Evolutionary conservation across 2,113 vertebrate species (phyloP), one percentile per base, ranked within the genome.

Genomic region (Erpornis zantholeuca): DNA sequence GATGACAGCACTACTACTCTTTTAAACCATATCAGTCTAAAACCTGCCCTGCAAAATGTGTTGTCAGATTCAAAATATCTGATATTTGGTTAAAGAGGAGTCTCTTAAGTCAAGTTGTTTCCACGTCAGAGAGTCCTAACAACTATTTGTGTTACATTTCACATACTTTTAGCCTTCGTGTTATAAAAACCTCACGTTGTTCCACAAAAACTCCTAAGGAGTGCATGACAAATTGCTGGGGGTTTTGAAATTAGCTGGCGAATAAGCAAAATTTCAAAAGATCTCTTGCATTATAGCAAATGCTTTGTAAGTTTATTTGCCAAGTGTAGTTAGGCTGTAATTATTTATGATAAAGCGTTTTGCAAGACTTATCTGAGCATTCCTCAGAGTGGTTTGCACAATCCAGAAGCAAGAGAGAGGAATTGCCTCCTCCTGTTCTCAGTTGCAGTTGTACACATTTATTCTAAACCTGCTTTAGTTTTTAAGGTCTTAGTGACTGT

Each of bases 401-500:
- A 31, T 86, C 88, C 68, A 50, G 71, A 88, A 72, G 23, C 0
- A 0, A 90, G 59, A 47, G 20, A 72, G 85, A 69, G 54, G 71
- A 95, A 92, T 88, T 94, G 23, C 45, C 63, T 94, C 66, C 66
- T 54, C 14, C 82, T 90, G 63, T 25, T 88, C 76, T 83, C 36
- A 38, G 45, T 4, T 92, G 44, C 44, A 78, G 69, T 19, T 79
- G 33, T 20, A 18, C 42, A 44, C 57, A 57, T 86, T 90, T 80
- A 76, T 79, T 88, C 71, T 54, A 31, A 50, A 31, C 31, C 57
- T 76, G 33, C 42, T 90, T 94, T 70, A 63, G 68, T 80, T 54
- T 93, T 65, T 77, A 76, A 92, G 66, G 50, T 92, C 42, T 77
- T 50, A 20, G 45, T 7, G 8, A 42, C n/a, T 85, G 50, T 11